Base-by-base conservation (phyloP, 2,113 vertebrate species). In the Pachypanchax playfairii region DNA sequence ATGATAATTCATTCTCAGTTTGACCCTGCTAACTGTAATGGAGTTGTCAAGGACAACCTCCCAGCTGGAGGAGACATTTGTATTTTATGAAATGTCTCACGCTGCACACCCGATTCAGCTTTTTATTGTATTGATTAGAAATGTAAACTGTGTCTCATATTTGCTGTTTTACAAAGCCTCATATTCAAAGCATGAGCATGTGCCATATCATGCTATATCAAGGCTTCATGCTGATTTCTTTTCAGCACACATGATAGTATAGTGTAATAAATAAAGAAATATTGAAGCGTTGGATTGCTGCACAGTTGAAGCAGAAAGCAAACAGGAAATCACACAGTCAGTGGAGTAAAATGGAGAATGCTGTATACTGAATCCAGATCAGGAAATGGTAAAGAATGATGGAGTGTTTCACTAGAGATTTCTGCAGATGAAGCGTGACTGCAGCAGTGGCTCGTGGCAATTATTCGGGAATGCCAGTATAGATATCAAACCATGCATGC, bases 351-450 rank as follows among this genome's bases (percentile, higher is more conserved):
- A 65, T 54, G 46, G 38, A 22, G 65, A n/a, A 35, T 21, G 62
- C 22, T 9, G 9, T 49, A 43, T 11, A 29, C 22, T 18, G 54
- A 44, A 60, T 50, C 42, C 24, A 22, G 62, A 39, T 29, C 20
- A 26, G 52, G 61, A 50, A 58, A 28, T 1, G 58, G 77, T 50
- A 68, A 36, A 33, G 68, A 58, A 71, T 73, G 83, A 76, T 69
- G 47, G 50, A 75, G 72, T 22, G 59, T 35, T 35, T 61, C 70
- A 15, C 65, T 29, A 55, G 75, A 60, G 73, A 67, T 21, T 74
- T 80, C 77, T 66, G 54, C 17, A 41, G 77, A 82, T 1, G 81
- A 82, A 57, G 70, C 36, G 20, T 51, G 77, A 64, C 62, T 61
- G 60, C 72, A 65, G 82, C 57, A 43, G 52, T 22, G 65, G 44